Conservation (phyloP, 2,797 vertebrate species). For the Lacerta viridis region DNA sequence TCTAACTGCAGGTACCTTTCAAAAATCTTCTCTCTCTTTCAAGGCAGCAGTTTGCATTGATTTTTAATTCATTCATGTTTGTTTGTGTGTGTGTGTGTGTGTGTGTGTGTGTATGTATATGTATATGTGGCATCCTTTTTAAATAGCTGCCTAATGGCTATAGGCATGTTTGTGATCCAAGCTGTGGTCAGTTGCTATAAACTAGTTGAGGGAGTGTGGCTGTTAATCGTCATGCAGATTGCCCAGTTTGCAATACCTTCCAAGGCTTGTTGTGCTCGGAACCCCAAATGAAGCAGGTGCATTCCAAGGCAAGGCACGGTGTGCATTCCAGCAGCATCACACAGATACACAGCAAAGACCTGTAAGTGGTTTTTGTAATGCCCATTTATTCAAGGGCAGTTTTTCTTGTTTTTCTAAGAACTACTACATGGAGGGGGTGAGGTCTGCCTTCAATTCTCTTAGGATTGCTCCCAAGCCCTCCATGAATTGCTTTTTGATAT, state of each 20-base stretch:
- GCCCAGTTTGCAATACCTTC: neutral
- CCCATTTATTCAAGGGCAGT: neutral
- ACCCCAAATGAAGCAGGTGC: neutral
- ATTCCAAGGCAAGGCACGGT: neutral
- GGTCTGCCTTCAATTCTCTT: slow-evolving; percentile 1
- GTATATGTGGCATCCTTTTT: slow-evolving; percentile 2
- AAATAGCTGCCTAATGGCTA: neutral
- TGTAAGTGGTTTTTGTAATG: neutral
- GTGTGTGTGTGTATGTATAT: neutral
- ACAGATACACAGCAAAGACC: slow-evolving; percentile 1
- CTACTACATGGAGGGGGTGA: neutral
- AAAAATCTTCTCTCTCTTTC: slow-evolving; percentile 7
- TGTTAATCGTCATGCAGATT: neutral
- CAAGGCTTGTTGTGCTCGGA: neutral
- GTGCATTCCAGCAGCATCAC: neutral
- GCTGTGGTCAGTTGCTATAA: neutral
- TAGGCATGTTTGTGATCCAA: neutral
- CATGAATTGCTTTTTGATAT: slow-evolving; percentile 11
- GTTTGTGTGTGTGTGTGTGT: too few relatives aligned
- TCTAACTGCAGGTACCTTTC: neutral
- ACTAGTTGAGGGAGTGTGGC: neutral
- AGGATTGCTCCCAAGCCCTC: neutral
- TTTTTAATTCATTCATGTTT: slow-evolving; percentile 2
- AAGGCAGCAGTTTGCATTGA: neutral
- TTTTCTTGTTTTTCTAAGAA: neutral